A percentile compares a stretch with the other conserved stretches of the same genome.
Conservation (phyloP, 2,113 vertebrate genomes). For the Nerophis lumbriciformis region DNA sequence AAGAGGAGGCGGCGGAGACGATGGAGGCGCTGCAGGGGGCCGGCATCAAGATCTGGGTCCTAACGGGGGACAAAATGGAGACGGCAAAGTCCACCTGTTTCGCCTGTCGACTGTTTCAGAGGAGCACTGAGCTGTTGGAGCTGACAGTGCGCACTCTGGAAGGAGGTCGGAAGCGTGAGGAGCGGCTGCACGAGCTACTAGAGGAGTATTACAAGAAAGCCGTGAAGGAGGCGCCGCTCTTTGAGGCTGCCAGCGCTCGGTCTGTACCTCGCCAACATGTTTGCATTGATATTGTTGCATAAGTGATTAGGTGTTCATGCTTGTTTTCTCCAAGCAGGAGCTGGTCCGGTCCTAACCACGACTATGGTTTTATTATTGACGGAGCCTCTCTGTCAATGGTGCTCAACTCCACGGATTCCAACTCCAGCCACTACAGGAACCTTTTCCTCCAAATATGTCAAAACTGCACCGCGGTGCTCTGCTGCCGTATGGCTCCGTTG, state of each 20-base stretch:
- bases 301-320: background rate
- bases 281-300: background rate
- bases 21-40: slow-evolving; percentile 91
- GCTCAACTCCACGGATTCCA: slow-evolving; percentile 80
- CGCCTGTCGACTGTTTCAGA: slow-evolving; percentile 89
- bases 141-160: slow-evolving; percentile 82
- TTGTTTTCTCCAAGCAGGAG: slow-evolving; percentile 66
- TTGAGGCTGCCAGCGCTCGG: background rate
- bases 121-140: slow-evolving; percentile 87
- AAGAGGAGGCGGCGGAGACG: slow-evolving; percentile 90
- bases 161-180: slow-evolving; percentile 72
- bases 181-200: slow-evolving; percentile 84
- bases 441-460: slow-evolving; percentile 94
- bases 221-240: slow-evolving; percentile 78
- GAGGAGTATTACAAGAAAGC: slow-evolving; percentile 86
- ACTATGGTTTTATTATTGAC: slow-evolving; percentile 92
- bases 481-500: slow-evolving; percentile 94
- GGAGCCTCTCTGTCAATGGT: slow-evolving; percentile 88
- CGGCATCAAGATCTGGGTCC: slow-evolving; percentile 95
- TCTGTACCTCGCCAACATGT: background rate
- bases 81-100: slow-evolving; percentile 97
- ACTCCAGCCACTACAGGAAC: slow-evolving; percentile 80
- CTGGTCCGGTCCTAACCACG: slow-evolving; percentile 78
- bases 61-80: slow-evolving; percentile 97
- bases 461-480: slow-evolving; percentile 90